Percentiles rank a stretch among this genome's conserved stretches.
phyloP scores from a whole-genome alignment of 1,140 invertebrate genomes.

The Pararge aegeria region DNA sequence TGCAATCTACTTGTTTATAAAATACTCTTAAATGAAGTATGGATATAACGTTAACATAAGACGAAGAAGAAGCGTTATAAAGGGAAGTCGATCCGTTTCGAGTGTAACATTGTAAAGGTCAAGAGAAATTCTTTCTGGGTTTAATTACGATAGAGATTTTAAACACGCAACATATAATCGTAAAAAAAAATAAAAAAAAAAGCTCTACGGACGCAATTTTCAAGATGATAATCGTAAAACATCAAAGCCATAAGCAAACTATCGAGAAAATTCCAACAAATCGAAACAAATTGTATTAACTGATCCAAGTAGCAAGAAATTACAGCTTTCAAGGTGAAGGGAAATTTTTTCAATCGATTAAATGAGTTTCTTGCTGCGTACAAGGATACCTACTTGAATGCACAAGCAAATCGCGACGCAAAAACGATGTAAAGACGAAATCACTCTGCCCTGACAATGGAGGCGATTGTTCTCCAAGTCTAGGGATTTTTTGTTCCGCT shows the following conservation, averaged over 20 bases:
- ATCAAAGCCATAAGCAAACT: not conserved
- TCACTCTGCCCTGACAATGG: not conserved
- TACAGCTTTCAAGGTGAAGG: not conserved
- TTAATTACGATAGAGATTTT: too few relatives aligned
- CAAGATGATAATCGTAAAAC: too few relatives aligned
- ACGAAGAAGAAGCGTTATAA: not conserved
- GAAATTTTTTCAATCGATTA: not conserved
- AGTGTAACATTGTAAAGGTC: too few relatives aligned
- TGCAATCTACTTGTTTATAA: not conserved
- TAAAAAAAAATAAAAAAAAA: too few relatives aligned
- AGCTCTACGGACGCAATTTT: too few relatives aligned
- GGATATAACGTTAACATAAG: too few relatives aligned
- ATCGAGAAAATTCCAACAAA: not conserved
- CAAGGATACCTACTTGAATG: not conserved
- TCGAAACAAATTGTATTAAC: not conserved
- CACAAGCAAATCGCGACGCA: not conserved
- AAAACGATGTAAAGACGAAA: not conserved
- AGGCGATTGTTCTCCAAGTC: conserved; percentile 14
- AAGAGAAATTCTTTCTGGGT: too few relatives aligned
- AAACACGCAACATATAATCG: too few relatives aligned
- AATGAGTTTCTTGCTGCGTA: not conserved
- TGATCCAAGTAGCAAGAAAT: not conserved
- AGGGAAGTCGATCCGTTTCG: too few relatives aligned
- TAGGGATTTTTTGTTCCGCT: conserved; percentile 22
- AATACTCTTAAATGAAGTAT: too few relatives aligned